Conservation (phyloP, 37 sponge, comb jelly and placozoan genomes). For the Cliona cf. orientalis region DNA sequence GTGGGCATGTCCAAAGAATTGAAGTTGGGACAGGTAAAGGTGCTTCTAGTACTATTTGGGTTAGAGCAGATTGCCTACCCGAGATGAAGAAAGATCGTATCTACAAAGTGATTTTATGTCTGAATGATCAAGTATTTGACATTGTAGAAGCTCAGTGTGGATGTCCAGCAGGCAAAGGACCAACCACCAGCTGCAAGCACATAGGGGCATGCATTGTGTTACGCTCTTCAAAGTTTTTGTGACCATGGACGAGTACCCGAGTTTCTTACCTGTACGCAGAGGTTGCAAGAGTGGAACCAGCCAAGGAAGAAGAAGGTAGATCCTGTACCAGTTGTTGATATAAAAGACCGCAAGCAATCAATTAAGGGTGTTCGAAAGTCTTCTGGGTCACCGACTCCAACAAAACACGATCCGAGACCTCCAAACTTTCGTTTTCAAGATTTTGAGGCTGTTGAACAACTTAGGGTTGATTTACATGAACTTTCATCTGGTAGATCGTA, state of each 20-base stretch:
- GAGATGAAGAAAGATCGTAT: no score
- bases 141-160: constrained; percentile 48
- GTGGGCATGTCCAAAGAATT: constrained; percentile 54
- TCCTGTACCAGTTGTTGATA: constrained; percentile 22
- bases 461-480: constrained; percentile 41
- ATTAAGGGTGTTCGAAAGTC: constrained; percentile 4
- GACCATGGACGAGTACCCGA: constrained; percentile 12
- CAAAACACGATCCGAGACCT: constrained; percentile 33
- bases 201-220: constrained; percentile 60
- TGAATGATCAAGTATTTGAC: constrained; percentile 8
- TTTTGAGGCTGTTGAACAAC: constrained; percentile 32
- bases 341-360: neutral
- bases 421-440: constrained; percentile 16
- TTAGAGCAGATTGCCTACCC: constrained; percentile 36
- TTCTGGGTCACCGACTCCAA: neutral
- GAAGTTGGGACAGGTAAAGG: neutral
- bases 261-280: constrained; percentile 34
- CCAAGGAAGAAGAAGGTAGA: constrained; percentile 34
- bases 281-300: constrained; percentile 48
- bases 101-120: constrained; percentile 15
- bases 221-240: constrained; percentile 24
- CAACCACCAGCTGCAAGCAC: constrained; percentile 40
- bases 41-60: neutral
- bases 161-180: constrained; percentile 59
- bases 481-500: constrained; percentile 17